Conservation (phyloP, 1,140 invertebrate species). For the Magallana gigas region DNA sequence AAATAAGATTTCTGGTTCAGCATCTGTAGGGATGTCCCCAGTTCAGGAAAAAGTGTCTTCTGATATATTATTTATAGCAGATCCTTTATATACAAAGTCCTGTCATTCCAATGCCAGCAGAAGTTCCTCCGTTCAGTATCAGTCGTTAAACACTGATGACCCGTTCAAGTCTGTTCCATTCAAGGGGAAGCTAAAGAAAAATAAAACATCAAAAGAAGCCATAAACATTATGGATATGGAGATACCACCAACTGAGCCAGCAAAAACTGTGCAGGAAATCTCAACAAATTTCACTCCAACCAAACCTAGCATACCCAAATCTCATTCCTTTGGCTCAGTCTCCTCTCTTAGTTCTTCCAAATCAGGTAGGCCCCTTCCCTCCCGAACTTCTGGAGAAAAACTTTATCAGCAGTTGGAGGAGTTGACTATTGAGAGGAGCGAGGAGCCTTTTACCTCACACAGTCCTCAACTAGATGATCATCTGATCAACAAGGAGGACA, state of each 20-base stretch:
- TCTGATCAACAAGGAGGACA: slow-evolving; percentile 53
- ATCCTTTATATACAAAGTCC: slow-evolving; percentile 16
- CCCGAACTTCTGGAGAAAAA: slow-evolving; percentile 42
- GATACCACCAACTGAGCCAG: slow-evolving; percentile 34
- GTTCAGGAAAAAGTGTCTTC: neutral
- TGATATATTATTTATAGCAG: neutral
- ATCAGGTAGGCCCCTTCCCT: slow-evolving; percentile 39
- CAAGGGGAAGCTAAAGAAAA: slow-evolving; percentile 70
- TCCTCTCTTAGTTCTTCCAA: slow-evolving; percentile 36
- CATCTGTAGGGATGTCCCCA: slow-evolving; percentile 32
- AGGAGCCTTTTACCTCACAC: neutral
- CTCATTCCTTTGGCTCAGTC: slow-evolving; percentile 46
- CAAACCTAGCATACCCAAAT: slow-evolving; percentile 29
- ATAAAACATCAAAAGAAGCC: slow-evolving; percentile 60
- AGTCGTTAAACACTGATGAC: slow-evolving; percentile 9
- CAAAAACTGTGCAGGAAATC: slow-evolving; percentile 22
- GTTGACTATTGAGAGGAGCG: neutral
- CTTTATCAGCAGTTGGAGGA: slow-evolving; percentile 44
- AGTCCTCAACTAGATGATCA: slow-evolving; percentile 38
- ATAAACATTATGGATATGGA: slow-evolving; percentile 54
- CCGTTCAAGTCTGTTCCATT: slow-evolving; percentile 88
- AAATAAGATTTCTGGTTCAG: neutral
- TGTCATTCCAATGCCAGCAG: neutral
- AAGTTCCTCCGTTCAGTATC: slow-evolving; percentile 6
- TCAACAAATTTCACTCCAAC: neutral